phyloP scores from a whole-genome alignment of 2,888 invertebrate genomes.

The Holacanthella duospinosa region DNA sequence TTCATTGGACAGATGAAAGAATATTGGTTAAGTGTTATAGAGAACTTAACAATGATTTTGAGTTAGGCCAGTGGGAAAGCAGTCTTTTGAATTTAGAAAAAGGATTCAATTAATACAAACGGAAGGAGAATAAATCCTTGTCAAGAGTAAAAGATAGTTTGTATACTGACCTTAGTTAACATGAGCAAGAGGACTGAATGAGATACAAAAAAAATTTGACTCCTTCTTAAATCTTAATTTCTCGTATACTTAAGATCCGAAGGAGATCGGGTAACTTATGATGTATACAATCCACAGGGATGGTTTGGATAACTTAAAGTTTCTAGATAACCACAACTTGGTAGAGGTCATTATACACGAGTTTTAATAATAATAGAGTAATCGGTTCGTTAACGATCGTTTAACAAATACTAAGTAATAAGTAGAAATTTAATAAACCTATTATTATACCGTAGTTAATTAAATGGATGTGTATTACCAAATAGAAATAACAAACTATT shows the following conservation, averaged over 20 bases:
- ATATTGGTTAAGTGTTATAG: neutral
- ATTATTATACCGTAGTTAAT: too few relatives aligned
- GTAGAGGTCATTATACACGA: too few relatives aligned
- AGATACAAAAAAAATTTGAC: constrained; percentile 2
- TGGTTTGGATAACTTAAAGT: neutral
- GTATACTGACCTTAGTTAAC: neutral
- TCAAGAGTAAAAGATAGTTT: neutral
- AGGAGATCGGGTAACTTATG: constrained; percentile 2
- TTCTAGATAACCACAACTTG: too few relatives aligned
- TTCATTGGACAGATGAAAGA: neutral
- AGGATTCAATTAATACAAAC: neutral
- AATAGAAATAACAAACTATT: constrained; percentile 3
- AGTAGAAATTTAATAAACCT: too few relatives aligned
- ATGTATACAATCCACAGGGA: neutral
- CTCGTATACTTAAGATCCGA: constrained; percentile 3
- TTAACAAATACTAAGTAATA: too few relatives aligned
- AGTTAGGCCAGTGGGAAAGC: neutral
- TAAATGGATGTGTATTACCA: neutral
- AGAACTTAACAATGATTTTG: neutral
- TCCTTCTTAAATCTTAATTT: neutral
- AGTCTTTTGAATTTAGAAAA: neutral
- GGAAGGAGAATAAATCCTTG: neutral
- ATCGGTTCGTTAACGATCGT: too few relatives aligned
- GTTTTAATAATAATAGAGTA: too few relatives aligned
- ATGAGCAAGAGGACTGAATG: neutral